phyloP scores from a whole-genome alignment of 1,140 invertebrate species.

The Lithobius niger region DNA sequence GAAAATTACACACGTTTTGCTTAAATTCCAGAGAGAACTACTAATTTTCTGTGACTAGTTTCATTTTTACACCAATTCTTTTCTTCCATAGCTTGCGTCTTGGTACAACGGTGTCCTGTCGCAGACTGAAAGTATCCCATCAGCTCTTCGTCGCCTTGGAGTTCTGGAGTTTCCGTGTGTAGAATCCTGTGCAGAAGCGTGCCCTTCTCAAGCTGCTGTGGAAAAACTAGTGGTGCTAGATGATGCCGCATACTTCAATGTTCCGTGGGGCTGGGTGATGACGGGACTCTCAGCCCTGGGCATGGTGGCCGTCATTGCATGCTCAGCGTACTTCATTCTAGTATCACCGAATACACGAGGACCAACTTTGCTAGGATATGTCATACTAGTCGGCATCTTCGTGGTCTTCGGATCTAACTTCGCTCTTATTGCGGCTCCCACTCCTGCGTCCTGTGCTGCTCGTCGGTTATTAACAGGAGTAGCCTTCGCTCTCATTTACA shows the following conservation, averaged over 20 bases:
- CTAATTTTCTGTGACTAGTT: background rate
- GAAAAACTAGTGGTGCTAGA: slow-evolving; percentile 3
- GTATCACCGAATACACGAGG: slow-evolving; percentile 34
- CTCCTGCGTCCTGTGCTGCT: slow-evolving; percentile 31
- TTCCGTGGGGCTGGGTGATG: slow-evolving; percentile 32
- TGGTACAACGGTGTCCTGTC: slow-evolving; percentile 25
- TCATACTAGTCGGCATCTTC: slow-evolving; percentile 35
- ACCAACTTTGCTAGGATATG: slow-evolving; percentile 36
- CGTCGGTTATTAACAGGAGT: slow-evolving; percentile 34
- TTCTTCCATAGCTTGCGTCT: slow-evolving; percentile 25
- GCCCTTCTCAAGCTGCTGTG: background rate
- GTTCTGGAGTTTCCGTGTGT: slow-evolving; percentile 21
- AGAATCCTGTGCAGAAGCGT: slow-evolving; percentile 17
- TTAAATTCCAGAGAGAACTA: background rate
- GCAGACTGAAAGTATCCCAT: slow-evolving; percentile 12
- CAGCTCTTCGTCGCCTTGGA: background rate
- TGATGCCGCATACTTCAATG: slow-evolving; percentile 26
- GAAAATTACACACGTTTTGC: background rate
- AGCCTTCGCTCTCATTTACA: slow-evolving; percentile 35
- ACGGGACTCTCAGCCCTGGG: slow-evolving; percentile 20
- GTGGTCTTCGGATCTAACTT: slow-evolving; percentile 35
- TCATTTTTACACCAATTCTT: slow-evolving; percentile 15
- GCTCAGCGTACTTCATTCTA: slow-evolving; percentile 36
- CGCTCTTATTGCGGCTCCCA: slow-evolving; percentile 35
- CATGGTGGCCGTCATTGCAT: slow-evolving; percentile 28